Percentiles rank a stretch among this genome's conserved stretches.
These are phyloP conservation scores for Rhopalosiphum padi DNA, from an alignment of 1,140 invertebrate genomes.

Conservation along the genomic window DNA sequence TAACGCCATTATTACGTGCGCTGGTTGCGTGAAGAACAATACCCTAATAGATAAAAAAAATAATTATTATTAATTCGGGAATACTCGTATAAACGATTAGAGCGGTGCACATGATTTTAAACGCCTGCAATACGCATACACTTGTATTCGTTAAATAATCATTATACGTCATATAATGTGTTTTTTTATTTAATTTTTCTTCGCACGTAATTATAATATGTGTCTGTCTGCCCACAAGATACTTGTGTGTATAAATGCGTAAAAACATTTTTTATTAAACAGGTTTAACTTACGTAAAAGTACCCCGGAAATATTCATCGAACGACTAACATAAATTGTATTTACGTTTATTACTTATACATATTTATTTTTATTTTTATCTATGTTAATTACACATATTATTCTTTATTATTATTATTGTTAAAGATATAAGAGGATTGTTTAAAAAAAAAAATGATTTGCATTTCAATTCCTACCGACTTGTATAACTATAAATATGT, in stretches of 20 bases:
- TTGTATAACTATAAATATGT: neutral
- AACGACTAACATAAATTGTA: neutral
- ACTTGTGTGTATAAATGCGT: neutral
- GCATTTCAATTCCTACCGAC: too few species aligned
- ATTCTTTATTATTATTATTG: neutral
- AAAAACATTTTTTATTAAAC: neutral
- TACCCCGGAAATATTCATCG: neutral
- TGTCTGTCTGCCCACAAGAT: neutral
- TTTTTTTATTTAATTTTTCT: neutral
- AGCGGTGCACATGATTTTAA: too few species aligned
- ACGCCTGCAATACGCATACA: neutral
- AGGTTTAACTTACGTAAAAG: neutral
- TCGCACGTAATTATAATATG: neutral
- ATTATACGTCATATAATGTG: neutral
- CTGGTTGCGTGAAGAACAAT: slow-evolving; percentile 75
- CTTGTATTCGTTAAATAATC: neutral
- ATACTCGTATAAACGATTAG: neutral
- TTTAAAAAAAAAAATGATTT: neutral
- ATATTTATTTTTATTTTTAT: neutral
- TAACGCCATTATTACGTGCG: slow-evolving; percentile 74
- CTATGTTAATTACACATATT: neutral
- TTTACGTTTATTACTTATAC: neutral
- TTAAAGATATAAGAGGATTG: neutral
- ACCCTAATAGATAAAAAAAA: slow-evolving; percentile 69
- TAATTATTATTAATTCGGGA: neutral